phyloP scores from a whole-genome alignment of 2,797 vertebrate genomes.

The Lepus townsendii region DNA sequence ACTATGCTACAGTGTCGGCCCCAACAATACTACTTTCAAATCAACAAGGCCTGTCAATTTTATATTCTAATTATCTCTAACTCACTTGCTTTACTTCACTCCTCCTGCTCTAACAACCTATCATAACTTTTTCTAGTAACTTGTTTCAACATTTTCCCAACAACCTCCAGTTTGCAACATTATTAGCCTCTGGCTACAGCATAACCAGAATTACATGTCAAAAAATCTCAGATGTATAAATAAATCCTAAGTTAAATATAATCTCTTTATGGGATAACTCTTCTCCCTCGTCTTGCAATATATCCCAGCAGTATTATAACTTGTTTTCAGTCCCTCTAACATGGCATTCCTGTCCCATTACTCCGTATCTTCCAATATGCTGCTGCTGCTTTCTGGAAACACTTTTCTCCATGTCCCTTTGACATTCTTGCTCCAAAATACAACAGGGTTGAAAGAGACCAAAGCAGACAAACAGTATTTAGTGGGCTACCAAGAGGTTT shows the following conservation, averaged over 20 bases:
- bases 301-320: not conserved
- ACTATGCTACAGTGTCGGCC: too few relatives aligned
- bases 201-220: not conserved
- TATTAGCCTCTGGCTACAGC: not conserved
- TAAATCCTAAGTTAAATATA: not conserved
- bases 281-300: not conserved
- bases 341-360: not conserved
- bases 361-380: not conserved
- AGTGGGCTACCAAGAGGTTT: not conserved
- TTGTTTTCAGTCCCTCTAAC: slow-evolving; percentile 51
- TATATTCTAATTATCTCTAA: not conserved
- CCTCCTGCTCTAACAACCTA: not conserved
- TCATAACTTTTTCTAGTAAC: not conserved
- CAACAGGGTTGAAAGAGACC: slow-evolving; percentile 30
- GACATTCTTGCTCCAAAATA: slow-evolving; percentile 6
- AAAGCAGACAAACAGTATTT: not conserved
- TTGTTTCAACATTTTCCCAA: not conserved
- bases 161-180: not conserved
- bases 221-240: slow-evolving; percentile 41
- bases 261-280: slow-evolving; percentile 16
- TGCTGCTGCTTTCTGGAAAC: slow-evolving; percentile 36
- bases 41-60: not conserved
- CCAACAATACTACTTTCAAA: not conserved
- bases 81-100: not conserved
- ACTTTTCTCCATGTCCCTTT: not conserved